A percentile compares a stretch with the other conserved stretches of the same genome.
These are phyloP conservation scores for Pangasius mekongensis DNA, from an alignment of 2,797 vertebrate genomes.

Conservation along the genomic window DNA sequence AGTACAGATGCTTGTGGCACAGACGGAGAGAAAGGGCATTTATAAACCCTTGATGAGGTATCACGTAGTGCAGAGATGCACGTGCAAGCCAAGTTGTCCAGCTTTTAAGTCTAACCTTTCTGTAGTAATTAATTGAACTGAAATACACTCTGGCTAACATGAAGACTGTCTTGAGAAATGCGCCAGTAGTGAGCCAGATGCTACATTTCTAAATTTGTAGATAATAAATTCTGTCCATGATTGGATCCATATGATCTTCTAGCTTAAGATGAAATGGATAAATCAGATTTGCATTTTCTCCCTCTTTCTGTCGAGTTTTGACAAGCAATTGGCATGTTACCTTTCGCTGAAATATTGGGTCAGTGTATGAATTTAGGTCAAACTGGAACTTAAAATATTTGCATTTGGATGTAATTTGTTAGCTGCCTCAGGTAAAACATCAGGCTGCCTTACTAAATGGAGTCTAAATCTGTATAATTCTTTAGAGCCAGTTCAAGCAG, in stretches of 20 bases:
- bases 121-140: constrained; percentile 38
- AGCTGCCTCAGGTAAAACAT: background rate
- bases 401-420: constrained; percentile 1
- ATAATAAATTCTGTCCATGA: constrained; percentile 28
- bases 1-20: constrained; percentile 65
- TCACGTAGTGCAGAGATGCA: constrained; percentile 24
- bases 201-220: constrained; percentile 28
- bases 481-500: constrained; percentile 6
- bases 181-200: constrained; percentile 2
- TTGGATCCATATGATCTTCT: constrained; percentile 29
- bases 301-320: background rate
- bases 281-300: constrained; percentile 18
- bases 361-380: background rate
- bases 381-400: background rate
- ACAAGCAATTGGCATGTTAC: constrained; percentile 8
- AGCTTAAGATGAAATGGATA: background rate
- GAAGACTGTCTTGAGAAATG: constrained; percentile 22
- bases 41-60: constrained; percentile 36
- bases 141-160: constrained; percentile 19
- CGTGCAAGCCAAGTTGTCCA: constrained; percentile 26
- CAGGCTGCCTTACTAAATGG: background rate
- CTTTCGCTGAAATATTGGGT: constrained; percentile 12
- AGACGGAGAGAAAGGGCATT: constrained; percentile 31
- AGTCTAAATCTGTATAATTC: background rate
- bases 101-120: constrained; percentile 20